Evolutionary conservation across 2,888 invertebrate genomes (phyloP), one percentile per base, ranked within the genome.

Genomic region (Drosophila flavopinicola): DNA sequence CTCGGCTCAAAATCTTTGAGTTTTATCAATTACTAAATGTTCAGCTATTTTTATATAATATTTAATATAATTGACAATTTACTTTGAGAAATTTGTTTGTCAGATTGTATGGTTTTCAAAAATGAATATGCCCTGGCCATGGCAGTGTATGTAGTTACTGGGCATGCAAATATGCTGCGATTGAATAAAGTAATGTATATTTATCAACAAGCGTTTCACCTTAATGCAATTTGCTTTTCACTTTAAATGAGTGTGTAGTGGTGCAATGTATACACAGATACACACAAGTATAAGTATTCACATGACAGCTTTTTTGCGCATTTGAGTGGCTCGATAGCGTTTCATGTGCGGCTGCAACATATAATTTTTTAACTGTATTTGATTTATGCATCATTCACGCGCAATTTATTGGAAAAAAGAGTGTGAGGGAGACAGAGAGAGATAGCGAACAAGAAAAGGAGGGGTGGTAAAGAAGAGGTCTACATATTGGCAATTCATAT

Each of bases 371-470:
- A 76, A 76, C 49, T 65, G 65, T 59, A 66, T 83, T 75, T 85
- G 85, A 78, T 83, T 82, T 75, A 74, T 75, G 83, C 83, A 78
- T 71, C 79, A 85, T 83, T 83, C 64, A 83, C 80, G 77, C 67
- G 64, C 71, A 74, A 85, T 87, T 83, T 83, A 78, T 87, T 66
- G 20, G 4, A 20, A 20, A 20, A 20, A 10, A 2, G 7, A 5
- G 10, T 5, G 24, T 6, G 5, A 37, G 13, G 13, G 25, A 13
- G 41, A n/a, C 38, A 3, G 13, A 9, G 32, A 38, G 27, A 9
- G 24, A 1, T 4, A 1, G 11, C 2, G 17, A n/a, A n/a, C n/a
- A n/a, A n/a, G n/a, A 4, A 15, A 15, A 6, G 0, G 1, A n/a
- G 3, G 6, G n/a, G 15, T 7, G 1, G 1, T 3, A 1, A 3